A percentile compares a stretch with the other conserved stretches of the same genome.
These are phyloP conservation scores for Drosophila nr. fundita DNA, from an alignment of 2,888 invertebrate genomes.

Conservation along the genomic window DNA sequence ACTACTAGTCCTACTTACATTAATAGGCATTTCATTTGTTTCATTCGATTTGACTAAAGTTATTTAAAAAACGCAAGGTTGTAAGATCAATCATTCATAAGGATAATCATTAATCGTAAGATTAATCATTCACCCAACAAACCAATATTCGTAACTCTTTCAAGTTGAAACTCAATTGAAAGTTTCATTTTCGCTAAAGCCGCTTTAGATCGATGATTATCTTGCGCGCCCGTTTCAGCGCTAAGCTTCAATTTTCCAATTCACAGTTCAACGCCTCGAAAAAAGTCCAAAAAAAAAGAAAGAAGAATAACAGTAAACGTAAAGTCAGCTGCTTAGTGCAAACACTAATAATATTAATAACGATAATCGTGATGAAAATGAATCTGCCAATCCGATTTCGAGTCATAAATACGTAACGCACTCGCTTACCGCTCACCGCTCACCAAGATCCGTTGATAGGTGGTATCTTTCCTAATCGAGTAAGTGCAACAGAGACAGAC, in stretches of 20 bases:
- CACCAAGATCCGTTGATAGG: slow-evolving; percentile 30
- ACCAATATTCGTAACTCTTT: slow-evolving; percentile 2
- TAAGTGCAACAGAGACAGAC: slow-evolving; percentile 18
- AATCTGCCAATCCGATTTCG: slow-evolving; percentile 69
- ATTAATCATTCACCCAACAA: not conserved
- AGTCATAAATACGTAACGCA: slow-evolving; percentile 68
- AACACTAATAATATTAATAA: slow-evolving; percentile 79
- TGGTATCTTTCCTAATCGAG: slow-evolving; percentile 34
- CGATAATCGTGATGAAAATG: slow-evolving; percentile 63
- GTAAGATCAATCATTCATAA: too few relatives aligned
- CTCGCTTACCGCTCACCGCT: slow-evolving; percentile 11
- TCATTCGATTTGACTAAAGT: too few relatives aligned
- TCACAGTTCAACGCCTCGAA: slow-evolving; percentile 59
- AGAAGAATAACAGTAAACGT: slow-evolving; percentile 15
- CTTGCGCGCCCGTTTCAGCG: slow-evolving; percentile 11
- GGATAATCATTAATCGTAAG: too few relatives aligned
- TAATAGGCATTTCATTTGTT: slow-evolving; percentile 4
- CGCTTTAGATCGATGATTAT: slow-evolving; percentile 30
- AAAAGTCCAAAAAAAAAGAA: not conserved
- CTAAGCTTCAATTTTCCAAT: slow-evolving; percentile 54
- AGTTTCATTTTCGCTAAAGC: slow-evolving; percentile 1
- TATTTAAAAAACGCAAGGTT: not conserved
- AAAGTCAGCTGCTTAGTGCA: slow-evolving; percentile 50
- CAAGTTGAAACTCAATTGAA: not conserved
- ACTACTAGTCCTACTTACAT: too few relatives aligned